Conservation (phyloP, 2,888 invertebrate species). For the Acleris laterana region DNA sequence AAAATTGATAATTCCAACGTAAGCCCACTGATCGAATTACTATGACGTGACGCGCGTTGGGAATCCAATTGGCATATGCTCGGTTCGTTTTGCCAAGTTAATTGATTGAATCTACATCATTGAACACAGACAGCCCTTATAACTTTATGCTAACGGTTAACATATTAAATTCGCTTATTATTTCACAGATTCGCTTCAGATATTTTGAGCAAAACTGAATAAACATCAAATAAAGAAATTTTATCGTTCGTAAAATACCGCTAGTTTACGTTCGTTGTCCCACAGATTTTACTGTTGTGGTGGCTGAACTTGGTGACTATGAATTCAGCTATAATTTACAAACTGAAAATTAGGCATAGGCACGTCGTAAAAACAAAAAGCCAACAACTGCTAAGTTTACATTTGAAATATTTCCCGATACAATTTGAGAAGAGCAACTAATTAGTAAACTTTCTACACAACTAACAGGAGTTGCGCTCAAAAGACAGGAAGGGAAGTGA, state of each 20-base stretch:
- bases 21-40: constrained; percentile 26
- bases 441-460: constrained; percentile 16
- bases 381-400: background rate
- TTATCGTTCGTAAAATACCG: too few relatives aligned
- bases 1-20: constrained; percentile 29
- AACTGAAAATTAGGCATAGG: background rate
- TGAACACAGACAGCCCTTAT: constrained; percentile 31
- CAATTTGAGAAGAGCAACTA: constrained; percentile 14
- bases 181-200: constrained; percentile 4
- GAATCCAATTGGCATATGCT: constrained; percentile 48
- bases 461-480: constrained; percentile 15
- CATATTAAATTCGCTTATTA: constrained; percentile 24
- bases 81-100: constrained; percentile 56
- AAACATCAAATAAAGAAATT: background rate
- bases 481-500: constrained; percentile 60
- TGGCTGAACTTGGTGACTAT: too few relatives aligned
- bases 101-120: constrained; percentile 55
- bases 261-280: too few relatives aligned
- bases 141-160: constrained; percentile 18
- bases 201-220: constrained; percentile 18
- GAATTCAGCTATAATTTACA: background rate
- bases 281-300: too few relatives aligned
- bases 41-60: constrained; percentile 34
- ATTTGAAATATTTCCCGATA: constrained; percentile 1
- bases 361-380: background rate